Base-by-base conservation (phyloP, 1,140 invertebrate species). In the Pogonognathellus flavescens region DNA sequence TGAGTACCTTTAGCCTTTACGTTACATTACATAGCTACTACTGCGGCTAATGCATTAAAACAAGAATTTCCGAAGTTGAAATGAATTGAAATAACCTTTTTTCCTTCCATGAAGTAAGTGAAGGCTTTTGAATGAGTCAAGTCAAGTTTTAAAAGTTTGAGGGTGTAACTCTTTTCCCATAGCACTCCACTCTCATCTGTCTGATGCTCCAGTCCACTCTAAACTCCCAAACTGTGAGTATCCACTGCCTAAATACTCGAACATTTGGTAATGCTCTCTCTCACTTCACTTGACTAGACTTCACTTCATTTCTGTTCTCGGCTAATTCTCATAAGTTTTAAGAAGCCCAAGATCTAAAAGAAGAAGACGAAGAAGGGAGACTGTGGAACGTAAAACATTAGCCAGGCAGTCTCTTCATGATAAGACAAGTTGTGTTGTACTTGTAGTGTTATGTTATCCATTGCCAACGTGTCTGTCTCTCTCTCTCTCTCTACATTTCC, bases 41-140 rank as follows among this genome's bases (percentile, higher is more conserved):
- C 31, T 41, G 31, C 31, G 31, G 31, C 31, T 76, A 76, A 76
- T 76, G 70, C 70, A 76, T 76, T 76, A 76, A 70, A 25, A 22
- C 66, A 31, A 76, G 70, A 76, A 76, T 66, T 76, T 76, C 70
- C 31, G 9, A 16, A 76, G 70, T 49, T 76, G 70, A 76, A 76
- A 76, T 76, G 41, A 76, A 76, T 76, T 76, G 70, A 76, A 76
- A 76, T 76, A 76, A 76, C 70, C 70, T 76, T 76, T 76, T 76
- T 49, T 50, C n/a, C 11, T 2, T 57, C n/a, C n/a, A 14, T 76
- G 31, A 49, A 16, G 41, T 25, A 76, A 76, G 70, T 76, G 70
- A 76, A 76, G 25, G 41, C 70, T 76, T 76, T 76, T 50, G 70
- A 76, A 31, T 76, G 41, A n/a, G 53, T 57, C n/a, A 76, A 76